Evolutionary conservation across 2,888 invertebrate genomes (phyloP), one percentile per base, ranked within the genome.

Genomic region (Cepaea hortensis): DNA sequence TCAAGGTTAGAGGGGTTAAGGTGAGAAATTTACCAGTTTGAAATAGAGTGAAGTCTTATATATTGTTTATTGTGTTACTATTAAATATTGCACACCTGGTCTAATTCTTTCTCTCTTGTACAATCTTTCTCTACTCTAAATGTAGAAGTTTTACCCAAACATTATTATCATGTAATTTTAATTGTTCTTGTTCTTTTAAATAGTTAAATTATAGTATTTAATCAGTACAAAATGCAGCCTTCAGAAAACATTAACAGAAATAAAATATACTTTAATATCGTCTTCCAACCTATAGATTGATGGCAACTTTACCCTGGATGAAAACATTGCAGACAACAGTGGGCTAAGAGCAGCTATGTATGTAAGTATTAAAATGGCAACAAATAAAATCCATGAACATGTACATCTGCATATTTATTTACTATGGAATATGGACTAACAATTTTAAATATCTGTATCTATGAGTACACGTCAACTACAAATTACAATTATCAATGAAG

Each of bases 1-100:
- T 97, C 94, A 96, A 96, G 90, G 96, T 98, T 20, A 86, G 89
- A 35, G 89, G 89, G 6, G 88, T 89, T 35, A 87, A 87, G 84
- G 91, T 91, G 84, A 84, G 85, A 80, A 23, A 79, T n/a, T 75
- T 20, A 18, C 6, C 55, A 55, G 55, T 55, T 55, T 55, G 55
- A 55, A 55, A 6, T 55, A 55, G 7, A 55, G 55, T 55, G 11
- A 55, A 11, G 1, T 9, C 55, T 55, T 9, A 2, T 55, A 55
- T 11, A 55, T 55, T 6, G 7, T 55, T 55, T 9, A 9, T 9
- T 55, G 6, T 55, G 55, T 55, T 55, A 55, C 11, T 55, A 55
- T 55, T 55, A 55, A 55, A 55, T 11, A 55, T 55, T 55, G 55
- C 55, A 9, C 11, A 9, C 55, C 55, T 55, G 55, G 11, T 55